A percentile compares a stretch with the other conserved stretches of the same genome.
These are phyloP conservation scores for Drosophila bipectinata DNA, from an alignment of 1,140 invertebrate species.

Conservation along the genomic window DNA sequence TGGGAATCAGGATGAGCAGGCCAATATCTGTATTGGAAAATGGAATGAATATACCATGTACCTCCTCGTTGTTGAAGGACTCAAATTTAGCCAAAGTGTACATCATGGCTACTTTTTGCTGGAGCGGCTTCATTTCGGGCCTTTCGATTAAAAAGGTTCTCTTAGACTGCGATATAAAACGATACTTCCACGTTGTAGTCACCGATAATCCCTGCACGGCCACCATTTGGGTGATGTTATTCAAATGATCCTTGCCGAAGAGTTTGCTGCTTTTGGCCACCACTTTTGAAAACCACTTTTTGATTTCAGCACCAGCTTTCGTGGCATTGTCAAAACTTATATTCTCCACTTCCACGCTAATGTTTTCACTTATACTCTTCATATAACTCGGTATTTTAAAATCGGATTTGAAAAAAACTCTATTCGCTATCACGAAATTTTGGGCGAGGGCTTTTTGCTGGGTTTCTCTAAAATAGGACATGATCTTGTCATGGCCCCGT, in stretches of 20 bases:
- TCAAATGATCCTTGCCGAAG: background rate
- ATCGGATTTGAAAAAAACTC: background rate
- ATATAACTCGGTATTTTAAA: background rate
- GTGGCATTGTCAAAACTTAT: background rate
- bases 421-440: slow-evolving; percentile 5
- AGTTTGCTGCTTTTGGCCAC: background rate
- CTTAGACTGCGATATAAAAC: background rate
- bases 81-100: background rate
- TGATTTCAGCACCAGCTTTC: background rate
- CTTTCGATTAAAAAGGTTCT: background rate
- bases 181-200: background rate
- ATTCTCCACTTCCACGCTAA: background rate
- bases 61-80: background rate
- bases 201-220: slow-evolving; percentile 5
- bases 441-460: background rate
- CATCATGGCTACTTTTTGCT: slow-evolving; percentile 8
- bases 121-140: background rate
- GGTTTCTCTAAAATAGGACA: background rate
- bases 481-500: background rate
- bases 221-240: background rate
- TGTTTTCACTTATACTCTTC: background rate
- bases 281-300: background rate
- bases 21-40: slow-evolving; percentile 1
- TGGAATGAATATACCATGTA: slow-evolving; percentile 18
- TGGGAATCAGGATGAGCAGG: slow-evolving; percentile 15